Conservation (phyloP, 2,113 vertebrate species). For the Sebastes schlegelii region DNA sequence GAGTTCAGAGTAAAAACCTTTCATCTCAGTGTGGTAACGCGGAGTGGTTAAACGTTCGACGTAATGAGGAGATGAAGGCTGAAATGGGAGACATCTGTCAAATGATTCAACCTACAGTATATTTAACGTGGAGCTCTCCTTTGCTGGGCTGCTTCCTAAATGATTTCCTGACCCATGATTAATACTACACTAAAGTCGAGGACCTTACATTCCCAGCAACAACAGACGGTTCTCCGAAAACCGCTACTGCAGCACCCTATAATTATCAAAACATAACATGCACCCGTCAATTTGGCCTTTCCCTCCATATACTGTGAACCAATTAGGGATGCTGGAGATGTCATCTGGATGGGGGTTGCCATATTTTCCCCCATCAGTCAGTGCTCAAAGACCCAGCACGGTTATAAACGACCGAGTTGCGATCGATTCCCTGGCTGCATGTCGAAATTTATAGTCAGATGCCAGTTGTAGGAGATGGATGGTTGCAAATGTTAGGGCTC, state of each 20-base stretch:
- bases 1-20: slow-evolving; percentile 43
- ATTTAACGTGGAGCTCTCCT: slow-evolving; percentile 50
- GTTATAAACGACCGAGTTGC: slow-evolving; percentile 35
- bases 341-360: slow-evolving; percentile 41
- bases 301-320: slow-evolving; percentile 53
- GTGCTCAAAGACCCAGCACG: slow-evolving; percentile 13
- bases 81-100: slow-evolving; percentile 73
- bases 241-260: slow-evolving; percentile 56
- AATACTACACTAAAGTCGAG: slow-evolving; percentile 54
- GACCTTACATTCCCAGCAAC: slow-evolving; percentile 60
- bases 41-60: slow-evolving; percentile 54
- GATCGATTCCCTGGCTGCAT: slow-evolving; percentile 52
- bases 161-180: slow-evolving; percentile 70
- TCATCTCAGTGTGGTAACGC: slow-evolving; percentile 64
- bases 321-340: slow-evolving; percentile 68
- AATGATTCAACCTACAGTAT: slow-evolving; percentile 63
- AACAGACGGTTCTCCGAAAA: slow-evolving; percentile 61
- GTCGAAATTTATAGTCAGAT: slow-evolving; percentile 52
- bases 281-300: slow-evolving; percentile 64
- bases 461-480: slow-evolving; percentile 39
- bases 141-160: slow-evolving; percentile 32
- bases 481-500: slow-evolving; percentile 18
- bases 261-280: slow-evolving; percentile 75
- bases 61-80: slow-evolving; percentile 62
- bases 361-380: slow-evolving; percentile 45